These are phyloP conservation scores for Panthera leo DNA, from an alignment of 2,113 vertebrate species.

Conservation along the genomic window DNA sequence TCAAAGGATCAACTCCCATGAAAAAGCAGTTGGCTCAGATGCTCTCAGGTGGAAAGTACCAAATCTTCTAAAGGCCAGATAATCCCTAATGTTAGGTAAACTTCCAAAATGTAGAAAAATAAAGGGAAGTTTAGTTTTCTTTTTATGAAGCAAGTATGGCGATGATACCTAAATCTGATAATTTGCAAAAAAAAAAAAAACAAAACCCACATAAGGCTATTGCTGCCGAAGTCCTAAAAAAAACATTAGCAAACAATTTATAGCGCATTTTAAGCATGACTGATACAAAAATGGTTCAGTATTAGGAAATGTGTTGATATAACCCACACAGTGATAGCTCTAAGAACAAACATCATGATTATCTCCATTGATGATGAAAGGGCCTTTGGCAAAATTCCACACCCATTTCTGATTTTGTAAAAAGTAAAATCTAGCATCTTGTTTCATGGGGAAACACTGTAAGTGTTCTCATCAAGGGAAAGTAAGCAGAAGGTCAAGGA, in stretches of 20 bases:
- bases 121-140: neutral
- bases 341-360: neutral
- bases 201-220: neutral
- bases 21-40: neutral
- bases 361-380: neutral
- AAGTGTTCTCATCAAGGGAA: neutral
- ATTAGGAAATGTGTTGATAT: neutral
- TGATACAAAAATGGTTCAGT: neutral
- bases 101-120: conserved; percentile 6
- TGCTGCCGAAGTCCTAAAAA: neutral
- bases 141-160: neutral
- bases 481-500: neutral
- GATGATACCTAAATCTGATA: neutral
- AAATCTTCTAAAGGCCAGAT: neutral
- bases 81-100: neutral
- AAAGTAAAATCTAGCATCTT: neutral
- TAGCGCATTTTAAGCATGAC: neutral
- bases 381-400: neutral
- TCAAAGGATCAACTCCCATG: neutral
- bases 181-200: no score
- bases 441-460: neutral
- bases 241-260: neutral
- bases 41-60: neutral
- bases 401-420: neutral
- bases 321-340: neutral